Evolutionary conservation across 2,888 invertebrate genomes (phyloP), one percentile per base, ranked within the genome.

Genomic region (Pseudanteris insignis): DNA sequence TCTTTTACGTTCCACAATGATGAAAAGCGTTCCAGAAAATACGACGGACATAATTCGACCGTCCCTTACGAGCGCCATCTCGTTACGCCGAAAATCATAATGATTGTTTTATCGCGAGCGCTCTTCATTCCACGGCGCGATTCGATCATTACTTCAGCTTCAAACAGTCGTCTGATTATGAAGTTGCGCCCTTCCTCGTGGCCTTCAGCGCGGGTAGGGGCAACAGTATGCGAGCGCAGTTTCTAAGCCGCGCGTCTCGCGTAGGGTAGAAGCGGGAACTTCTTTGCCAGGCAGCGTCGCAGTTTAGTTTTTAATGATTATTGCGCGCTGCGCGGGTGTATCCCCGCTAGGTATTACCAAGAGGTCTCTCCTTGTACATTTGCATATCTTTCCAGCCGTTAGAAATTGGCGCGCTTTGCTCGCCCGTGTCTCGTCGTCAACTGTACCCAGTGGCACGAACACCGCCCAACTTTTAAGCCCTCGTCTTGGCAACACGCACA

Each of bases 281-380:
- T 41, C 50, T 40, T 48, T 36, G 15, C 36, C 15, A 44, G 29
- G 32, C 46, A 57, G 46, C 50, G 38, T 59, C 68, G 66, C 68
- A 69, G 72, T 75, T 77, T 71, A 74, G 71, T 74, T 75, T 76
- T 77, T 77, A 77, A 77, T 74, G 75, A 76, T 76, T 73, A 76
- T 76, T 74, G 75, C 74, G 67, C 68, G 63, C 65, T 55, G 66
- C 68, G 63, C 67, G 63, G 65, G 69, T 60, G 65, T 55, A 63
- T 55, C 64, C 57, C 71, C 72, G 74, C 68, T 68, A 71, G 72
- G 70, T 70, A 73, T 75, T 74, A 71, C 67, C 63, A 61, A 65
- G 70, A 63, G 69, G 66, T 67, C 70, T 61, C 70, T 63, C 64
- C 67, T 69, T 67, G 66, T 68, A 66, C 70, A 76, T 77, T 77